Conservation (phyloP, 2,113 vertebrate genomes). For the Burhinus bistriatus region DNA sequence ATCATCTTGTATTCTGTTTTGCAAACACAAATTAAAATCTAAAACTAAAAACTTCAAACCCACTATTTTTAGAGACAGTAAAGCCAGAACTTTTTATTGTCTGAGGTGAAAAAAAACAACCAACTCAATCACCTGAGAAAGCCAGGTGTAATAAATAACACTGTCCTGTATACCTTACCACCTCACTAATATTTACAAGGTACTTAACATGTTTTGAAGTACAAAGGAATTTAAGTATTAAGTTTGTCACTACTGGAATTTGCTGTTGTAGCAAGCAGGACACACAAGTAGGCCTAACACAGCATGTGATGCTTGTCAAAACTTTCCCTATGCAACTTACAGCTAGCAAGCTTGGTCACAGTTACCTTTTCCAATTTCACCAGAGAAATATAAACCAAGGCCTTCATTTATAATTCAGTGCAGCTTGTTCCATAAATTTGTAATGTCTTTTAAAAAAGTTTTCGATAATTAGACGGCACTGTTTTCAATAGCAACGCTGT, state of each 20-base stretch:
- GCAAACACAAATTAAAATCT: not conserved
- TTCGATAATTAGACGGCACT: not conserved
- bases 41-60: not conserved
- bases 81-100: not conserved
- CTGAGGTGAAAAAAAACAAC: not conserved
- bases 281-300: not conserved
- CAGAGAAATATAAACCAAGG: conserved; percentile 39
- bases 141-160: not conserved
- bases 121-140: not conserved
- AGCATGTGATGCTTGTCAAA: not conserved
- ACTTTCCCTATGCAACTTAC: not conserved
- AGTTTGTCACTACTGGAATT: not conserved
- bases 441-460: conserved; percentile 15
- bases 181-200: conserved; percentile 15
- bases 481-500: not conserved
- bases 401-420: conserved; percentile 73
- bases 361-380: conserved; percentile 20
- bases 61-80: not conserved
- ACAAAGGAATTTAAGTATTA: not conserved
- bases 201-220: not conserved
- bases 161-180: not conserved
- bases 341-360: not conserved
- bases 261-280: not conserved
- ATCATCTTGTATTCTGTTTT: not conserved
- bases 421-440: conserved; percentile 32